phyloP scores from a whole-genome alignment of 2,888 invertebrate species.

The Copidosoma aretas region DNA sequence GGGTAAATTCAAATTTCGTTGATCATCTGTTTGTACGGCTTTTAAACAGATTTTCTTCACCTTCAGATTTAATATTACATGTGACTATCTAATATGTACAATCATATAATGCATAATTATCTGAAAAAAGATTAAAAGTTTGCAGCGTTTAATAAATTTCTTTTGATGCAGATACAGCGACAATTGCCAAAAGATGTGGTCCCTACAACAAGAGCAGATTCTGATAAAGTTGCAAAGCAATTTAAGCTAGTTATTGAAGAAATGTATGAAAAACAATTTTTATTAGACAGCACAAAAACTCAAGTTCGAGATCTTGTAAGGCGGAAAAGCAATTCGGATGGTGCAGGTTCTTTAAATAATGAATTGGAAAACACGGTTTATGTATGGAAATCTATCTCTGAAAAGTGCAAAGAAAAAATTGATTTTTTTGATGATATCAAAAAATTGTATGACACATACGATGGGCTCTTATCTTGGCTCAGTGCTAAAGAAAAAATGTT shows the following conservation, averaged over 20 bases:
- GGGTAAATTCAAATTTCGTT: too few relatives aligned
- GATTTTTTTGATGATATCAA: constrained; percentile 84
- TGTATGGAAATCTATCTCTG: constrained; percentile 85
- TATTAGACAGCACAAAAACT: constrained; percentile 86
- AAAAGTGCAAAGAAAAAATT: constrained; percentile 78
- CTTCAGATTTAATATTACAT: too few relatives aligned
- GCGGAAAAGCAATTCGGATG: constrained; percentile 83
- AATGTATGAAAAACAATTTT: constrained; percentile 90
- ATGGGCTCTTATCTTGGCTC: constrained; percentile 85
- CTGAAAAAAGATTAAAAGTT: background rate
- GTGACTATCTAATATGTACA: too few relatives aligned
- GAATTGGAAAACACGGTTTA: constrained; percentile 83
- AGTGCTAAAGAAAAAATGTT: constrained; percentile 94
- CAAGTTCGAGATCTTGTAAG: constrained; percentile 87
- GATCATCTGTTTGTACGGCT: too few relatives aligned
- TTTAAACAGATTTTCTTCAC: too few relatives aligned
- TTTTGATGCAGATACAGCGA: constrained; percentile 72
- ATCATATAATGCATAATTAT: too few relatives aligned
- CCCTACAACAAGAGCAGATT: constrained; percentile 84
- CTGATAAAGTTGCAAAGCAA: constrained; percentile 84
- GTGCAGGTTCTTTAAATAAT: constrained; percentile 82
- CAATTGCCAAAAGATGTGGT: constrained; percentile 84
- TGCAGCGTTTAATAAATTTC: too few relatives aligned
- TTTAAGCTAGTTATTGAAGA: constrained; percentile 85
- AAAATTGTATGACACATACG: constrained; percentile 90